Conservation (phyloP, 2,113 vertebrate species). For the Malaclemys terrapin region DNA sequence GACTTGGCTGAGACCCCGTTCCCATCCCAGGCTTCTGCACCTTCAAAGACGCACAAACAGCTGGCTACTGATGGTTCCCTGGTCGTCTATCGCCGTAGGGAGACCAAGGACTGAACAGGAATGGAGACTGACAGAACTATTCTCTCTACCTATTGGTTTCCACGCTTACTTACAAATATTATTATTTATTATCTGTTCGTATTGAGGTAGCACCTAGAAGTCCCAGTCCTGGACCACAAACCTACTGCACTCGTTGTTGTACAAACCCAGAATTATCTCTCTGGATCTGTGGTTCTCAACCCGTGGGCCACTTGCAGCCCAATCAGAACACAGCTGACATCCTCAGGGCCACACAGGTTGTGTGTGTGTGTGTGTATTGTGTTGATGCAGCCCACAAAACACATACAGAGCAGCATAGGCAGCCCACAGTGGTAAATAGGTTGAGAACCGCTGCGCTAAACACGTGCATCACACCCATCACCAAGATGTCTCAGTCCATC, state of each 20-base stretch:
- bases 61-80: background rate
- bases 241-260: background rate
- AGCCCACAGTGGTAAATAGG: too few relatives aligned
- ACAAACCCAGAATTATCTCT: background rate
- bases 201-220: background rate
- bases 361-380: too few relatives aligned
- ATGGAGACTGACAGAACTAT: accelerated
- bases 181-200: background rate
- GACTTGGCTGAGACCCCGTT: background rate
- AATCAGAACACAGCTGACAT: too few relatives aligned
- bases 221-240: background rate
- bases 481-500: background rate
- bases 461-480: background rate
- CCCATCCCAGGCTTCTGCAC: background rate
- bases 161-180: accelerated
- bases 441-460: too few relatives aligned
- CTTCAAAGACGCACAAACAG: background rate
- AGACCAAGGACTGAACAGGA: background rate
- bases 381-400: too few relatives aligned
- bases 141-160: background rate
- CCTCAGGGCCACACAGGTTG: too few relatives aligned
- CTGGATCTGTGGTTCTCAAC: background rate
- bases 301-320: too few relatives aligned
- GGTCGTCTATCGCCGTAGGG: background rate
- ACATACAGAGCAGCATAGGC: too few relatives aligned